Evolutionary conservation across 35 echinoderm and acorn worm species (phyloP).

Genomic region (Eucidaris tribuloides): DNA sequence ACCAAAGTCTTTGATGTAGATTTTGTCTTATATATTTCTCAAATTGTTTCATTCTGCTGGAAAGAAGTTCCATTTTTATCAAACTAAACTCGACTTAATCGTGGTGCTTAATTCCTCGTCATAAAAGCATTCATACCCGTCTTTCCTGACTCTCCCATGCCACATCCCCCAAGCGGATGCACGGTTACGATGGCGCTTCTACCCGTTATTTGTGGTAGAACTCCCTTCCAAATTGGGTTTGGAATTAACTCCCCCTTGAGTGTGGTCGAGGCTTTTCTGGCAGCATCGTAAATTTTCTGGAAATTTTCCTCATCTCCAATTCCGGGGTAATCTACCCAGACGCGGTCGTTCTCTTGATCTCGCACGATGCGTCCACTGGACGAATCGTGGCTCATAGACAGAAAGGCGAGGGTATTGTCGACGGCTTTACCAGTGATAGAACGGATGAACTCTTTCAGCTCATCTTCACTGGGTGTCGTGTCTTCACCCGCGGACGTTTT

Average conservation of each 20-base stretch:
- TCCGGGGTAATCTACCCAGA: conserved; percentile 50
- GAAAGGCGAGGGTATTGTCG: conserved; percentile 48
- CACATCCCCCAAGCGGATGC: conserved; percentile 17
- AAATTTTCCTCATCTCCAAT: conserved; percentile 65
- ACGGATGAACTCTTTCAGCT: conserved; percentile 48
- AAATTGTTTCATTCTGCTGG: no score
- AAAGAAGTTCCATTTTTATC: no score
- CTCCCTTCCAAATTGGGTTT: not conserved
- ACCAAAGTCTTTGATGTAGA: no score
- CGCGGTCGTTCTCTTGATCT: conserved; percentile 53
- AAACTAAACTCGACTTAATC: no score
- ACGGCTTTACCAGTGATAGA: conserved; percentile 49
- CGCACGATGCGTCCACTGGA: conserved; percentile 31
- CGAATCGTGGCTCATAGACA: conserved; percentile 68
- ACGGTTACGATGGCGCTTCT: not conserved
- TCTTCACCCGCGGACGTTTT: conserved; percentile 24
- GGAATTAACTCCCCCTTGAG: conserved; percentile 1
- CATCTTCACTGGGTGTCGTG: conserved; percentile 64
- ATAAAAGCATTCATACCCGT: no score
- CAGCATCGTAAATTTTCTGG: conserved; percentile 20
- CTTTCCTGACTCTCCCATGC: conserved; percentile 28
- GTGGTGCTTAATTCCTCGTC: no score
- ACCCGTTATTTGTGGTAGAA: not conserved
- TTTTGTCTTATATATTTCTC: no score
- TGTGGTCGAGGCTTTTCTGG: not conserved